Conservation (phyloP, 2,113 vertebrate genomes). For the Salvelinus fontinalis region DNA sequence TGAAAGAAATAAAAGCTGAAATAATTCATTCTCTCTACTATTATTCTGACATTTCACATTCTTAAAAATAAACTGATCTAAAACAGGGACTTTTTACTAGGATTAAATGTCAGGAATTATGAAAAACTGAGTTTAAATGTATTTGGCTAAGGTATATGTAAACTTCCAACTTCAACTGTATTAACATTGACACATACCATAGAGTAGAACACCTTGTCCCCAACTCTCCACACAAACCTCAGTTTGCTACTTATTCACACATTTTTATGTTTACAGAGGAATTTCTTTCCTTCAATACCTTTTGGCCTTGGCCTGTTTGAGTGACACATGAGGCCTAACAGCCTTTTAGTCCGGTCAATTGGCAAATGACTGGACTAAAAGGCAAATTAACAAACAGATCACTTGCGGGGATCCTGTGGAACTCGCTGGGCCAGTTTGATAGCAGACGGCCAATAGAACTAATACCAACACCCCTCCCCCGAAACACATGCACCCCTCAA, state of each 20-base stretch:
- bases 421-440: slow-evolving; percentile 20
- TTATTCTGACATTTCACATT: too few relatives aligned
- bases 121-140: too few relatives aligned
- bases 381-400: slow-evolving; percentile 6
- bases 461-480: neutral
- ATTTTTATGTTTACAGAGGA: neutral
- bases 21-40: too few relatives aligned
- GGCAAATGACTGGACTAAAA: neutral
- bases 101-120: too few relatives aligned
- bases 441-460: neutral
- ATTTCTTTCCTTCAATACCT: neutral
- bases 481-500: neutral
- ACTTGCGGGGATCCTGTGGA: slow-evolving; percentile 7
- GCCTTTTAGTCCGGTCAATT: neutral
- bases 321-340: neutral
- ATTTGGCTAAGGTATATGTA: too few relatives aligned
- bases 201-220: neutral
- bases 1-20: too few relatives aligned
- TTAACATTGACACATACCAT: slow-evolving; percentile 20
- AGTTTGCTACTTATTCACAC: neutral
- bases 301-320: neutral
- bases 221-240: neutral
- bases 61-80: too few relatives aligned
- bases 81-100: too few relatives aligned
- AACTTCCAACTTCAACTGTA: neutral